These are phyloP conservation scores for Resseliella maxima DNA, from an alignment of 2,888 invertebrate species.

Conservation along the genomic window DNA sequence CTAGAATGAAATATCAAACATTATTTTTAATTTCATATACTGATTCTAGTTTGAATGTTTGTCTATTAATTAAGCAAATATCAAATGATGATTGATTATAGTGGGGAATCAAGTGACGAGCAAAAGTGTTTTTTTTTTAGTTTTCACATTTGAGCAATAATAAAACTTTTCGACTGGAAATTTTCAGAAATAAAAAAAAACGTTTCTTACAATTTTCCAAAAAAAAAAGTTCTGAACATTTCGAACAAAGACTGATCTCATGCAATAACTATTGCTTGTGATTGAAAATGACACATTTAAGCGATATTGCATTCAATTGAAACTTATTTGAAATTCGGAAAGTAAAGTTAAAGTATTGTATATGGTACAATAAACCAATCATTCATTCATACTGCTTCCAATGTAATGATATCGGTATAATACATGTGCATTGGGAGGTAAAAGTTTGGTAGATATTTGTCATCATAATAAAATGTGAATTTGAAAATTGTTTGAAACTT, in stretches of 20 bases:
- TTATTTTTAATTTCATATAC: not conserved
- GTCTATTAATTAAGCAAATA: not conserved
- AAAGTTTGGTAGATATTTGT: constrained; percentile 1
- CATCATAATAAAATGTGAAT: not conserved
- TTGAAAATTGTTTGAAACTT: not conserved
- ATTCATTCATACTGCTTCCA: not conserved
- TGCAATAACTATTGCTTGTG: no score
- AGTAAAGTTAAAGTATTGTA: not conserved
- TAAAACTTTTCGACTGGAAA: no score
- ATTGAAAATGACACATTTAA: not conserved
- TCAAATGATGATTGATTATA: constrained; percentile 26
- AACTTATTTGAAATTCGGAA: not conserved
- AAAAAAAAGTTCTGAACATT: no score
- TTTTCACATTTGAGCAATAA: no score
- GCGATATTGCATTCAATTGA: not conserved
- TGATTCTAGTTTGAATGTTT: not conserved
- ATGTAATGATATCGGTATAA: not conserved
- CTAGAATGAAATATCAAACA: no score
- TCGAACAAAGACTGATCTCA: no score
- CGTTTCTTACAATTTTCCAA: no score
- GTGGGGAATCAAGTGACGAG: not conserved
- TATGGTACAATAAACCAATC: not conserved
- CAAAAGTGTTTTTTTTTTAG: not conserved
- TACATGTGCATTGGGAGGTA: not conserved
- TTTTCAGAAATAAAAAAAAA: no score